Percentiles rank a stretch among this genome's conserved stretches.
Conservation (phyloP, 2,888 invertebrate genomes). For the Eulithis testata region DNA sequence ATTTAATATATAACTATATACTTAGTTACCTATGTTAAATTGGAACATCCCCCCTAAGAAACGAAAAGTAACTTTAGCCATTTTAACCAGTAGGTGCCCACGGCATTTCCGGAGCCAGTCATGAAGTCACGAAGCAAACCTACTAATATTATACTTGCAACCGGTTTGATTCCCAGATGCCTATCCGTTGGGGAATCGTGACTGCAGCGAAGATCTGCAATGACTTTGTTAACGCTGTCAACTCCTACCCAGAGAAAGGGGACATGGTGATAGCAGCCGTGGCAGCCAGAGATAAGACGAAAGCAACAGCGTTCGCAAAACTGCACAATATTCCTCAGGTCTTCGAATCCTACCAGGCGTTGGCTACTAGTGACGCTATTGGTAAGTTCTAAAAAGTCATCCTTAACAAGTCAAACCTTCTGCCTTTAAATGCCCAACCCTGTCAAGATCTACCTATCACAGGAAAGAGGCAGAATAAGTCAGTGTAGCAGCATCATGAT, state of each 20-base stretch:
- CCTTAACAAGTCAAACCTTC: too few relatives aligned
- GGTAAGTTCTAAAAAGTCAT: constrained; percentile 78
- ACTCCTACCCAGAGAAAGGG: constrained; percentile 84
- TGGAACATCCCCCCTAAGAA: too few relatives aligned
- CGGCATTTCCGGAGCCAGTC: too few relatives aligned
- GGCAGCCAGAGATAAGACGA: constrained; percentile 88
- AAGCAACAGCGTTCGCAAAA: constrained; percentile 90
- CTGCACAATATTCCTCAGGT: constrained; percentile 87
- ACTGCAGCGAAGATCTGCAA: constrained; percentile 92
- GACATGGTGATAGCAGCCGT: constrained; percentile 90
- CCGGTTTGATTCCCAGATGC: constrained; percentile 58
- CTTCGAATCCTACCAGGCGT: constrained; percentile 89
- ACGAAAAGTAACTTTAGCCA: too few relatives aligned
- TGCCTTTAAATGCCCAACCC: too few relatives aligned
- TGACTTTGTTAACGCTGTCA: constrained; percentile 91
- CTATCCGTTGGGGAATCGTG: constrained; percentile 92
- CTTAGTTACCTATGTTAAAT: too few relatives aligned
- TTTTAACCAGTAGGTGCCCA: too few relatives aligned
- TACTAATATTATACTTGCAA: background rate
- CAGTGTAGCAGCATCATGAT: too few relatives aligned
- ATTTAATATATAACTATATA: too few relatives aligned
- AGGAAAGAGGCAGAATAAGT: too few relatives aligned
- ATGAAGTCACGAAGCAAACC: too few relatives aligned
- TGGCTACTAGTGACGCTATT: constrained; percentile 89
- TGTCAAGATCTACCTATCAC: too few relatives aligned